Evolutionary conservation across 2,888 invertebrate species (phyloP).

Genomic region (Drosophila incognita): DNA sequence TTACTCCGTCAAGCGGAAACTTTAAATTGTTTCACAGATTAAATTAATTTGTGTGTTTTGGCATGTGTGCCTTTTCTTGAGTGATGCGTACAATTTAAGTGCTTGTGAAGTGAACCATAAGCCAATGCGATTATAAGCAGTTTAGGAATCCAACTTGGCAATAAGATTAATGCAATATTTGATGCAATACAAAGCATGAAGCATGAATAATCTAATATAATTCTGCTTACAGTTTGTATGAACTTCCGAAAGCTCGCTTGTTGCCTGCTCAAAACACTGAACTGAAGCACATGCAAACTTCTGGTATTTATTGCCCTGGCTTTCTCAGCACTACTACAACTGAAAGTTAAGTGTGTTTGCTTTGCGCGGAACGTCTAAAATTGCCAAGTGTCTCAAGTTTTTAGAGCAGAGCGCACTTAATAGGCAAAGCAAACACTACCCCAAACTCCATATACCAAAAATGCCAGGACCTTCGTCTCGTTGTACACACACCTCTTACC

Average conservation of each 20-base stretch:
- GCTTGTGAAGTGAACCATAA: constrained; percentile 9
- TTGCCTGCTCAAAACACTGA: constrained; percentile 1
- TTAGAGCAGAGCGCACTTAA: constrained; percentile 47
- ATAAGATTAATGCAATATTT: neutral
- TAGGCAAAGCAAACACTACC: constrained; percentile 58
- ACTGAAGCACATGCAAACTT: constrained; percentile 9
- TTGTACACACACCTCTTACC: neutral
- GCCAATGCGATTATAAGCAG: constrained; percentile 15
- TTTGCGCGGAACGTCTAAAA: constrained; percentile 50
- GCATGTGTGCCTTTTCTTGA: constrained; percentile 20
- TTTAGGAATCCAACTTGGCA: neutral
- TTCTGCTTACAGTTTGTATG: constrained; percentile 1
- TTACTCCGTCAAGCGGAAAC: constrained; percentile 47
- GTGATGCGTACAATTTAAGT: constrained; percentile 11
- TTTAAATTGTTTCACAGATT: constrained; percentile 70
- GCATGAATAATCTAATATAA: neutral
- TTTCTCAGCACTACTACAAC: constrained; percentile 5
- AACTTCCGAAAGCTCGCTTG: neutral
- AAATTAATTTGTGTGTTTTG: constrained; percentile 66
- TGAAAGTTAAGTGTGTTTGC: constrained; percentile 43
- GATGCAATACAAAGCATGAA: constrained; percentile 8
- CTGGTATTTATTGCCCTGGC: constrained; percentile 30
- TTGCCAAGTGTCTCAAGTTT: constrained; percentile 60
- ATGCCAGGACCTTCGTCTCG: constrained; percentile 20
- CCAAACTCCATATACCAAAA: constrained; percentile 6